Percentiles rank a stretch among this genome's conserved stretches.
phyloP scores from a whole-genome alignment of 1,140 invertebrate species.

The Reticulitermes speratus region DNA sequence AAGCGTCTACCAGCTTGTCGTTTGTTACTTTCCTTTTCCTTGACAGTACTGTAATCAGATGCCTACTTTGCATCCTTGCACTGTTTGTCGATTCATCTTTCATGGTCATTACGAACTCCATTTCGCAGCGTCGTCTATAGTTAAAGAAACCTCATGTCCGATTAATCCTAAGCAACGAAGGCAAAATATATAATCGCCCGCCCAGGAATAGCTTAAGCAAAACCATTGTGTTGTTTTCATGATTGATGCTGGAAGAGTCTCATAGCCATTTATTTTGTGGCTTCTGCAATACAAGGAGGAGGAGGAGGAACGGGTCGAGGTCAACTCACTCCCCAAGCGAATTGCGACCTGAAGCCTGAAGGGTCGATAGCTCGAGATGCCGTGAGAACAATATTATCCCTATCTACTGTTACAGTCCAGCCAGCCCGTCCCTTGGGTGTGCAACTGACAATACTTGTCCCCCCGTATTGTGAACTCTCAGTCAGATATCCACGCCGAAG shows the following conservation, averaged over 20 bases:
- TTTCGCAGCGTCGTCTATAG: background rate
- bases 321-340: background rate
- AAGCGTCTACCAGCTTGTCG: no score
- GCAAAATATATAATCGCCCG: no score
- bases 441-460: background rate
- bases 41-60: no score
- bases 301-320: background rate
- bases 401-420: background rate
- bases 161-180: background rate
- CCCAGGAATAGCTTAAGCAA: background rate
- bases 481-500: background rate
- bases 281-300: background rate
- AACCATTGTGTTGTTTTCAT: background rate
- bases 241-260: background rate
- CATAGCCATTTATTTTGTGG: background rate
- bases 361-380: background rate
- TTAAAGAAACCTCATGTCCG: background rate
- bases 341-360: background rate
- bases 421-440: background rate
- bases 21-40: no score
- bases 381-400: slow-evolving; percentile 13
- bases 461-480: background rate
- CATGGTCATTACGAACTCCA: background rate
- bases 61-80: no score
- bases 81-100: background rate